Percentiles rank a stretch among this genome's conserved stretches.
Conservation (phyloP, 2,113 vertebrate species). For the Brevimyrus niger region DNA sequence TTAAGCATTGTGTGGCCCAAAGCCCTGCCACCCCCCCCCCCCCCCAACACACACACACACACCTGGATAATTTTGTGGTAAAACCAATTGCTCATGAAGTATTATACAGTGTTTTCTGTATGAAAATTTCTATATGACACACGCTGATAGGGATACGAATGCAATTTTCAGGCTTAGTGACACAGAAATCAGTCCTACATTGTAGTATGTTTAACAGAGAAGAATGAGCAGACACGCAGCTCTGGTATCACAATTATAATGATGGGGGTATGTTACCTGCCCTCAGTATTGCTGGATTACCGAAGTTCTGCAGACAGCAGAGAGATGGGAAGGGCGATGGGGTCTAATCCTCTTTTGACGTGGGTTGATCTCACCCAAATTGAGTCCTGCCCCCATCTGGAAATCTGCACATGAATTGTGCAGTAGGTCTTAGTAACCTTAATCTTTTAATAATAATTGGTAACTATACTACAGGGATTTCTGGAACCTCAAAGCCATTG, state of each 20-base stretch:
- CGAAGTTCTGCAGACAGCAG: slow-evolving; percentile 22
- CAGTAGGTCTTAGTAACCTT: slow-evolving; percentile 24
- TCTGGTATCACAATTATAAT: slow-evolving; percentile 34
- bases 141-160: not conserved
- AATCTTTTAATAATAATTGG: slow-evolving; percentile 36
- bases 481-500: slow-evolving; percentile 17
- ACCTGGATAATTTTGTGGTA: not conserved
- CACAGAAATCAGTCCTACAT: not conserved
- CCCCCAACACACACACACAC: not conserved
- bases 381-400: slow-evolving; percentile 16
- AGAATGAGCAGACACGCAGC: not conserved
- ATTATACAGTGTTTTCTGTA: not conserved
- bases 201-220: not conserved
- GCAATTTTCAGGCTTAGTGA: not conserved
- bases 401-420: slow-evolving; percentile 7
- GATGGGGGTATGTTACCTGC: slow-evolving; percentile 25
- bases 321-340: not conserved
- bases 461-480: slow-evolving; percentile 31
- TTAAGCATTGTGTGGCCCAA: not conserved
- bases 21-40: not conserved
- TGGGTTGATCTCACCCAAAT: not conserved
- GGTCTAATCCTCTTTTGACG: slow-evolving; percentile 25
- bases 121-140: too few relatives aligned
- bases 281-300: slow-evolving; percentile 34
- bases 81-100: not conserved